A percentile compares a stretch with the other conserved stretches of the same genome.
phyloP scores from a whole-genome alignment of 2,113 vertebrate genomes.

The Silurus meridionalis region DNA sequence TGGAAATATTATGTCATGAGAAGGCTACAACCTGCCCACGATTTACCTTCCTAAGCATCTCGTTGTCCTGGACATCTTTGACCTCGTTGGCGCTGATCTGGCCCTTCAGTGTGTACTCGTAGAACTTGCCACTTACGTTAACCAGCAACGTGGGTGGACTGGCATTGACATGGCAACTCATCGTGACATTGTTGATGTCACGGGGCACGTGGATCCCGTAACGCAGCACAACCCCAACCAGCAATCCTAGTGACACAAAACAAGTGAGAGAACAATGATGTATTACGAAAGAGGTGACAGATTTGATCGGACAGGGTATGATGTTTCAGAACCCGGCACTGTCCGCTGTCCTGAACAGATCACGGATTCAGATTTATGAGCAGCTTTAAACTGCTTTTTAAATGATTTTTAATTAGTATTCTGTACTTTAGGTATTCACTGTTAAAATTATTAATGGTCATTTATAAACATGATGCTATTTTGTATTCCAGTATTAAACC shows the following conservation, averaged over 20 bases:
- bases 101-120: slow-evolving; percentile 93
- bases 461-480: background rate
- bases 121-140: slow-evolving; percentile 91
- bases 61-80: slow-evolving; percentile 86
- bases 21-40: background rate
- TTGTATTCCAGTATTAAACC: background rate
- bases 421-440: background rate
- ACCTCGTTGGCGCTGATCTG: slow-evolving; percentile 83
- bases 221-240: slow-evolving; percentile 90
- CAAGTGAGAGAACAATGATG: background rate
- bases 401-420: background rate
- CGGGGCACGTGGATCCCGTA: slow-evolving; percentile 91
- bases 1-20: background rate
- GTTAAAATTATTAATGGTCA: no score
- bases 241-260: slow-evolving; percentile 75
- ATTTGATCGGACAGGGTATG: background rate
- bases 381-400: background rate
- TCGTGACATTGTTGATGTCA: slow-evolving; percentile 81
- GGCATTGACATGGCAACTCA: slow-evolving; percentile 86
- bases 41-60: slow-evolving; percentile 95
- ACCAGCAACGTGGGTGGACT: slow-evolving; percentile 90
- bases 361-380: background rate
- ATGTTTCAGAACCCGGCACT: background rate
- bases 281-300: background rate
- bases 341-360: background rate